A percentile compares a stretch with the other conserved stretches of the same genome.
Conservation (phyloP, 2,797 vertebrate genomes). For the Aphelocoma californica region DNA sequence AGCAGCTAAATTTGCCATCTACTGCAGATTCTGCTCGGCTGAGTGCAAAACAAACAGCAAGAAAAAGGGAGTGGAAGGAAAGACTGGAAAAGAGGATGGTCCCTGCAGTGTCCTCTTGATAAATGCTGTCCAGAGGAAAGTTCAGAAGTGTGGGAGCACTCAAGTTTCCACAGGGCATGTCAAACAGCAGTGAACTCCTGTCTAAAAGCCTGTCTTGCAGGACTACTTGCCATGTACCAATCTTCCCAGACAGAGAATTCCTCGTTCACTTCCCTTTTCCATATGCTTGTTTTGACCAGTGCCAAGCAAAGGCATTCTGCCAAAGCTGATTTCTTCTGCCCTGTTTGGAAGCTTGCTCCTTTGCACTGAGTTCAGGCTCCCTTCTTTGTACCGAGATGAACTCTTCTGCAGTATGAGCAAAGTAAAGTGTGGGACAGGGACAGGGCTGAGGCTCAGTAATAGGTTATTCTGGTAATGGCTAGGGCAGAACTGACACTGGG, state of each 20-base stretch:
- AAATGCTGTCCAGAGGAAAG: not conserved
- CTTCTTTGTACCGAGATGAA: not conserved
- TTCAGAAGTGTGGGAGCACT: not conserved
- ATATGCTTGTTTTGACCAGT: not conserved
- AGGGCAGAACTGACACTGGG: not conserved
- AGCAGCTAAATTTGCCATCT: not conserved
- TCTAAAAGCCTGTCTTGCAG: not conserved
- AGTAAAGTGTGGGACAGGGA: not conserved
- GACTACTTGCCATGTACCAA: not conserved
- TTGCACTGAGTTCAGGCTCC: not conserved
- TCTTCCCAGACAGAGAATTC: not conserved
- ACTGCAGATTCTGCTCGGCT: not conserved
- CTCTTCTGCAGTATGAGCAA: not conserved
- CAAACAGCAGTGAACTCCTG: not conserved
- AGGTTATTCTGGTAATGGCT: not conserved
- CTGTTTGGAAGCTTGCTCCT: not conserved
- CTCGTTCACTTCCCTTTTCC: not conserved
- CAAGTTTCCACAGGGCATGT: not conserved
- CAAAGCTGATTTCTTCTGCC: slow-evolving; percentile 13
- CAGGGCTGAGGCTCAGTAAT: not conserved
- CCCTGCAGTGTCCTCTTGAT: not conserved
- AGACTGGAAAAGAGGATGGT: not conserved
- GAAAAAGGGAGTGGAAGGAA: not conserved
- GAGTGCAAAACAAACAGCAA: not conserved
- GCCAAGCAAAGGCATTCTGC: not conserved